Base-by-base conservation (phyloP, 64 coral and sea anemone species). In the Catalaphyllia jardinei region DNA sequence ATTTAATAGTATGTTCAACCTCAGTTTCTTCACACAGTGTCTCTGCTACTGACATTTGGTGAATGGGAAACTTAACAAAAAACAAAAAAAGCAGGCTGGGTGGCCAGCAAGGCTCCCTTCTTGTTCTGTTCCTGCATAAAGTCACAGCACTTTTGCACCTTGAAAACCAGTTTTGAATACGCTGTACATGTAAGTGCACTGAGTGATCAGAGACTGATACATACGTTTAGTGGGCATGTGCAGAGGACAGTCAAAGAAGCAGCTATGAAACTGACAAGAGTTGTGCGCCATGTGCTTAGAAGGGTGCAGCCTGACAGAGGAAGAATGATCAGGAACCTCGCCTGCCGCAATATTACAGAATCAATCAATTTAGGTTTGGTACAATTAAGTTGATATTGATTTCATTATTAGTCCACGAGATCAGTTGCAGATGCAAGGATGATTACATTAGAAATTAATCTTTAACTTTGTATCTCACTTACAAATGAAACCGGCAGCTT, bases 191-290 rank as follows among this genome's bases (percentile, higher is more conserved):
- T 22, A n/a, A 77, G 33, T 50, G 39, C 74, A 77, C 33, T 35
- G 33, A 77, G 54, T 60, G 86, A 74, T 75, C 60, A 28, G 10
- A 22, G 55, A 83, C 30, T 55, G 18, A 92, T 88, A 88, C 86
- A 38, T 88, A 88, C 86, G 72, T 55, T 60, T 50, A 60, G 22
- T 27, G 25, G 81, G 62, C 22, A 50, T 8, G 63, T 91, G 90
- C 82, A 92, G 61, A 8, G 90, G 82, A 73, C 90, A 92, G 29
- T 87, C 72, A 87, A 92, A 92, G 90, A 92, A 92, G 42, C 90
- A 92, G 82, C 83, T 92, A 92, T 92, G 90, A 86, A 78, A 92
- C 51, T 75, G 90, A 60, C 90, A 92, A 52, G 82, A 71, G 71
- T 35, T 64, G 82, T 85, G 81, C 13, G 81, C 62, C 38, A 35